These are phyloP conservation scores for Peromyscus attwateri DNA, from an alignment of 2,797 vertebrate species.

Conservation along the genomic window DNA sequence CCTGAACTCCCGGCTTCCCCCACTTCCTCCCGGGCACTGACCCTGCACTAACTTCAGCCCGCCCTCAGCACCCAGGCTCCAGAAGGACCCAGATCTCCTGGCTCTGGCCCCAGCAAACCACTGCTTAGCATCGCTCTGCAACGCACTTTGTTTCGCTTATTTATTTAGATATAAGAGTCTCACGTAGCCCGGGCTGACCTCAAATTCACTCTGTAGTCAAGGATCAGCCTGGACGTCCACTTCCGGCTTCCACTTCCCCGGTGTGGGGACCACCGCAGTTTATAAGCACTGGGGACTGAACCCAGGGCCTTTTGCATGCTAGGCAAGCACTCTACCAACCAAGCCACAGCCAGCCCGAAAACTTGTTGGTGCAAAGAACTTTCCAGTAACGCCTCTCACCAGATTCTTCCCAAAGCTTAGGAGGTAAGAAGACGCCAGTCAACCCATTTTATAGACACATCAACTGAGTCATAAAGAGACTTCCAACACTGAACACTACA, in stretches of 20 bases:
- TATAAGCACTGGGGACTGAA: too few relatives aligned
- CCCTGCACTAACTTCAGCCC: neutral
- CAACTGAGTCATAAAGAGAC: slow-evolving; percentile 17
- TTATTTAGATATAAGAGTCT: neutral
- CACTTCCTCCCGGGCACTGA: neutral
- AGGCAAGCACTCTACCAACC: neutral
- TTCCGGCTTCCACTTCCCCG: neutral
- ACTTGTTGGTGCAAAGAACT: neutral
- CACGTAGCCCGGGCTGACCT: neutral
- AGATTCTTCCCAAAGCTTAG: neutral
- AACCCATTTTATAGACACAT: slow-evolving; percentile 24
- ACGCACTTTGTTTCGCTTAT: neutral
- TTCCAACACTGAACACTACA: neutral
- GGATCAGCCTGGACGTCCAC: neutral
- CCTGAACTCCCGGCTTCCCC: too few relatives aligned
- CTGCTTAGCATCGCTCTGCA: fast-evolving
- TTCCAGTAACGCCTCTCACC: neutral
- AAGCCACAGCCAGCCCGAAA: neutral
- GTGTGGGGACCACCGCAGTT: too few relatives aligned
- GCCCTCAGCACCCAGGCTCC: neutral
- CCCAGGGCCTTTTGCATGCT: too few relatives aligned
- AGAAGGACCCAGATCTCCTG: neutral
- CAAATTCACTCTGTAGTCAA: neutral
- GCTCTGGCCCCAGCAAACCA: neutral
- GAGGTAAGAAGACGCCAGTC: neutral